Evolutionary conservation across 2,797 vertebrate species (phyloP).

Genomic region (Falco naumanni): DNA sequence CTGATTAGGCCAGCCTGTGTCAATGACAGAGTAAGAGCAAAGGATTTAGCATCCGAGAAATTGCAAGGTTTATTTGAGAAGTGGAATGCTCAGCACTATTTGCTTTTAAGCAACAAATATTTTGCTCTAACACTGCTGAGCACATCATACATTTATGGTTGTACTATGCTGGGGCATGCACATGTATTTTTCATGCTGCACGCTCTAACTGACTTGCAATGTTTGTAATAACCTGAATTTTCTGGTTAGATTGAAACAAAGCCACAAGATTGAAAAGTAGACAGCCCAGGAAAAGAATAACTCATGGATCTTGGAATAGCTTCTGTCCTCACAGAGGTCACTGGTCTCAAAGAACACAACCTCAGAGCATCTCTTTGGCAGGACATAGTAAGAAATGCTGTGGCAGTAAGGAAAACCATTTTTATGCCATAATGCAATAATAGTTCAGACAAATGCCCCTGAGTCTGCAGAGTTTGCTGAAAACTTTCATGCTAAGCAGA

Average conservation of each 20-base stretch:
- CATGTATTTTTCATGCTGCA: conserved; percentile 27
- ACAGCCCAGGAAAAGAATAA: background rate
- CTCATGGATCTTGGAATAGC: background rate
- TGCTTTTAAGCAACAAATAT: conserved; percentile 7
- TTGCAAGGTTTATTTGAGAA: conserved; percentile 3
- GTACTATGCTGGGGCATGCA: background rate
- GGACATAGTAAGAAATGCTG: background rate
- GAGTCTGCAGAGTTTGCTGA: background rate
- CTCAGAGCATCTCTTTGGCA: background rate
- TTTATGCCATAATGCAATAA: background rate
- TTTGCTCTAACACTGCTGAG: conserved; percentile 3
- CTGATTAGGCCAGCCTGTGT: conserved; percentile 11
- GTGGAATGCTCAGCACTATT: background rate
- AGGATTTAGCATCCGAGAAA: background rate
- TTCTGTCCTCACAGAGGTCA: background rate
- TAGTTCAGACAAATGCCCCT: background rate
- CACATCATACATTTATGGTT: background rate
- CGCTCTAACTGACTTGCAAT: background rate
- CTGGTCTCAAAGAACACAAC: background rate
- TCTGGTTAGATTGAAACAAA: background rate
- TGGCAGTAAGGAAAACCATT: background rate
- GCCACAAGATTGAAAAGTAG: background rate
- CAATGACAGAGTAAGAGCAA: background rate
- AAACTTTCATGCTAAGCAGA: background rate
- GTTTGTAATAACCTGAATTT: background rate